These are phyloP conservation scores for Solenodon paradoxus DNA, from an alignment of 2,113 vertebrate genomes.

Conservation along the genomic window DNA sequence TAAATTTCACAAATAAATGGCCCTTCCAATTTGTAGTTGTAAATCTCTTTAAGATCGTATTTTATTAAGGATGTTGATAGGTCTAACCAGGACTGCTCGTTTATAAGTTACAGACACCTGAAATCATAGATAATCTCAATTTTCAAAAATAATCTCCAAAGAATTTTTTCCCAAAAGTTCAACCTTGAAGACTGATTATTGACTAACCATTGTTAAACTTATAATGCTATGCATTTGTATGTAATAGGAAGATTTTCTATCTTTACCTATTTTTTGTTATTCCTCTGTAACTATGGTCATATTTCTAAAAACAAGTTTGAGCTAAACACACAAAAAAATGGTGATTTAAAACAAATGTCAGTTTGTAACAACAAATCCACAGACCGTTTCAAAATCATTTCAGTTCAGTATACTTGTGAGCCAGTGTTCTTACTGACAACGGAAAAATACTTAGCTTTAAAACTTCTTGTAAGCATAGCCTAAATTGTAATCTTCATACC, in stretches of 20 bases:
- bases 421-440: neutral
- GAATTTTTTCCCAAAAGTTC: neutral
- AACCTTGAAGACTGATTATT: neutral
- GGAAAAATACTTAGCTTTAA: neutral
- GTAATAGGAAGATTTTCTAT: neutral
- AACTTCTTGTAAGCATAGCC: neutral
- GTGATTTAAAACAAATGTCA: neutral
- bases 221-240: neutral
- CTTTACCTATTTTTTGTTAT: neutral
- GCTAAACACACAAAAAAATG: neutral
- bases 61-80: neutral
- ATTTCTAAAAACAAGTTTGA: constrained; percentile 13
- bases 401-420: neutral
- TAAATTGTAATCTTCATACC: constrained; percentile 1
- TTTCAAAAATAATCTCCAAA: neutral
- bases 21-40: neutral
- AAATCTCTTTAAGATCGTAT: neutral
- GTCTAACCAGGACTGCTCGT: neutral
- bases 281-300: neutral
- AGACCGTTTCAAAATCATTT: neutral
- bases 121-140: no score
- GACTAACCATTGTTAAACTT: neutral
- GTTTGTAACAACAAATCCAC: neutral
- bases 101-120: neutral
- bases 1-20: neutral